Evolutionary conservation across 2,888 invertebrate species (phyloP).

Genomic region (Eristalinus aeneus): DNA sequence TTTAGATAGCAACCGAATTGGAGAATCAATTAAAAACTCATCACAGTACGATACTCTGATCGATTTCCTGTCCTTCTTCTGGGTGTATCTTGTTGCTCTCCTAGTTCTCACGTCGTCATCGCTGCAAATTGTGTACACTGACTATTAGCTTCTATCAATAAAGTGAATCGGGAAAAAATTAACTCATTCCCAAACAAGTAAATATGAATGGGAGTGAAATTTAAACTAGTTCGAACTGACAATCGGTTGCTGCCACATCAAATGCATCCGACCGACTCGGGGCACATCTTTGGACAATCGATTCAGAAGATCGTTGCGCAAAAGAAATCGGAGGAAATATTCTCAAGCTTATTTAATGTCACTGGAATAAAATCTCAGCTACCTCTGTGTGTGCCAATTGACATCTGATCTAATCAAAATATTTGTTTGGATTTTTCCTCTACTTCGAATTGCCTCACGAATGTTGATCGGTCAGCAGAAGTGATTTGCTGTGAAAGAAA

Average conservation of each 20-base stretch:
- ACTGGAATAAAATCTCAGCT: constrained; percentile 1
- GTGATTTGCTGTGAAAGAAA: constrained; percentile 16
- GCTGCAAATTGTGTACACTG: background rate
- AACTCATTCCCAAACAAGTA: background rate
- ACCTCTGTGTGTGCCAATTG: constrained; percentile 3
- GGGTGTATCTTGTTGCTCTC: background rate
- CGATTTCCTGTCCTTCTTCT: background rate
- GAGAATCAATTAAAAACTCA: background rate
- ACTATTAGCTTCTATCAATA: background rate
- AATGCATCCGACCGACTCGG: background rate
- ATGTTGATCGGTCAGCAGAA: constrained; percentile 3
- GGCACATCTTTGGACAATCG: background rate
- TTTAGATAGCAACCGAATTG: background rate
- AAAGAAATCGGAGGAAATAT: constrained; percentile 14
- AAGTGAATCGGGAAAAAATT: background rate
- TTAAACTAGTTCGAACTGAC: background rate
- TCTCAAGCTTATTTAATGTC: constrained; percentile 26
- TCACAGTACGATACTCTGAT: background rate
- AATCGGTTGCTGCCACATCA: background rate
- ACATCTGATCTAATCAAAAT: constrained; percentile 32
- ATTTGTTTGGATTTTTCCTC: background rate
- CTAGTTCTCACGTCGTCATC: too few relatives aligned
- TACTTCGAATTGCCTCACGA: constrained; percentile 2
- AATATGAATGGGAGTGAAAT: background rate
- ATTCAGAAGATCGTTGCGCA: constrained; percentile 3